These are phyloP conservation scores for Scopus umbretta DNA, from an alignment of 2,113 vertebrate species.

Conservation along the genomic window DNA sequence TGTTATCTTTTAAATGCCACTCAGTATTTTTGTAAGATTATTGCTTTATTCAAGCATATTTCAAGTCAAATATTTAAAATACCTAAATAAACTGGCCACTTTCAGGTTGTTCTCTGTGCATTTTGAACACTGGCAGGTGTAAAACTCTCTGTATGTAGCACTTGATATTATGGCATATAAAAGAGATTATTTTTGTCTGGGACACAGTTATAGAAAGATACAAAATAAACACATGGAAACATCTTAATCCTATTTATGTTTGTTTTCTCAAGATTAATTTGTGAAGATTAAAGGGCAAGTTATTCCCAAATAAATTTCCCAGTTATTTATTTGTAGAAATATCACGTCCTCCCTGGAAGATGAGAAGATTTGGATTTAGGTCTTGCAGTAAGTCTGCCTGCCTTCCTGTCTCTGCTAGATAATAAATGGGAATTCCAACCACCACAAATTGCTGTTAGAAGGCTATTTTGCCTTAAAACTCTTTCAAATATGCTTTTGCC, in stretches of 20 bases:
- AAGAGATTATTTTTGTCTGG: neutral
- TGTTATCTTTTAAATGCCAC: neutral
- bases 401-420: neutral
- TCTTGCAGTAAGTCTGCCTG: neutral
- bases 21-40: neutral
- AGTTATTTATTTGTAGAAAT: neutral
- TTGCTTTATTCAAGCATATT: neutral
- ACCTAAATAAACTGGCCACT: neutral
- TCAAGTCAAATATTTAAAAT: neutral
- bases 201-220: neutral
- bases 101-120: neutral
- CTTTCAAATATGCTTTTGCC: conserved; percentile 19
- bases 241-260: neutral
- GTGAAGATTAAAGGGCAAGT: neutral
- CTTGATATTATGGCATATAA: neutral
- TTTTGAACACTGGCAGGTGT: neutral
- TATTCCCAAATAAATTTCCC: neutral
- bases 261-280: neutral
- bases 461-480: neutral
- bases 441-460: neutral
- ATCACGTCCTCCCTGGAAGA: neutral
- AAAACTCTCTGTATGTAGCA: neutral
- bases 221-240: neutral
- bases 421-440: conserved; percentile 14
- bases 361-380: neutral